Evolutionary conservation across 2,888 invertebrate species (phyloP), one percentile per base, ranked within the genome.

Genomic region (Himalopsyche anomala): DNA sequence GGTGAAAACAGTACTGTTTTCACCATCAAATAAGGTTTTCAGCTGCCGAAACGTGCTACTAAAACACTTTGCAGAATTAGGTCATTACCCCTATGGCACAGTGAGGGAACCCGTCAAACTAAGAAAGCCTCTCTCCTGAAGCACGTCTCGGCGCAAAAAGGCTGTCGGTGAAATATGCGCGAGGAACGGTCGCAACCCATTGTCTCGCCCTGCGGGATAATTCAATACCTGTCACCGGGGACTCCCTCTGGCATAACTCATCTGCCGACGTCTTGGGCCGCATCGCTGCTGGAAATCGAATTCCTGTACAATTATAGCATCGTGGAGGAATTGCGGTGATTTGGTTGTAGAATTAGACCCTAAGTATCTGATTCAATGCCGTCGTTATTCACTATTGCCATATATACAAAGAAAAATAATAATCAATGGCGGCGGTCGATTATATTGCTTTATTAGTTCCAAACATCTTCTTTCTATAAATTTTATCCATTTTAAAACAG

Each of bases 191-290:
- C 19, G 62, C 81, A 38, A 36, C 9, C 85, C 82, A 85, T 85
- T 85, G 85, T 85, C 82, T 85, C 55, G 51, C 51, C 51, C 51
- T 15, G 51, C 51, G 81, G 82, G 85, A 82, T 85, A 85, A 85
- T 85, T 85, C 85, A 85, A 85, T 85, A 85, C 82, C 85, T 85
- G 85, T 85, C 85, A 85, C 82, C 79, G 28, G 62, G 28, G 19
- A 28, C 62, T 62, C 62, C 62, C 62, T 62, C 62, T 62, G 19
- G 62, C 62, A 62, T 62, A 62, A 62, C 62, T 62, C 62, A 62
- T 62, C 62, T 62, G 62, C 62, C 62, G 62, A 62, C 62, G 28
- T 62, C 62, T 62, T 62, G 62, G 62, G 62, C 62, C 62, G 62
- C 51, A 51, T 51, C 51, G 51, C 51, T 51, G 51, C 8, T 62